A percentile compares a stretch with the other conserved stretches of the same genome.
phyloP scores from a whole-genome alignment of 1,140 invertebrate species.

The Eumaeus atala region DNA sequence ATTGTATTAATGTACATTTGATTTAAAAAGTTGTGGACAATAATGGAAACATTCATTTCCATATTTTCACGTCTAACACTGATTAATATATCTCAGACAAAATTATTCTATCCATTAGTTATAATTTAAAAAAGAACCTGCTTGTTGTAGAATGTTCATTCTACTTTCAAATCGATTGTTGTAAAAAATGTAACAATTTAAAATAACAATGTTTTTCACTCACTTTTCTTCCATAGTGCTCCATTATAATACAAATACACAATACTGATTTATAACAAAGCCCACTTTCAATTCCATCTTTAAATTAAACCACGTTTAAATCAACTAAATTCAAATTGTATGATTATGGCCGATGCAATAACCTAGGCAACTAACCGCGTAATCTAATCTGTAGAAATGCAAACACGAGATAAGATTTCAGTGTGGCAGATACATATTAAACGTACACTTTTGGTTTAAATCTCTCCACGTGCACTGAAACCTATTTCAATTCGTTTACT shows the following conservation, averaged over 20 bases:
- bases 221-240: background rate
- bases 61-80: too few species aligned
- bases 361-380: conserved; percentile 12
- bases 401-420: conserved; percentile 10
- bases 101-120: too few species aligned
- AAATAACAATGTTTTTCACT: background rate
- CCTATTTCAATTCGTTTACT: too few species aligned
- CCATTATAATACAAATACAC: background rate
- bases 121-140: conserved; percentile 1
- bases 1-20: too few species aligned
- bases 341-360: conserved; percentile 7
- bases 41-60: too few species aligned
- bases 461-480: too few species aligned
- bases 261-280: background rate
- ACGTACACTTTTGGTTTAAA: background rate
- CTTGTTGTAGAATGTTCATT: too few species aligned
- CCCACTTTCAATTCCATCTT: conserved; percentile 1
- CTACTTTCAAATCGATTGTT: background rate
- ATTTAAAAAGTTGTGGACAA: too few species aligned
- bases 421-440: background rate
- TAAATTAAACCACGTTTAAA: background rate
- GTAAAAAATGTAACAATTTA: too few species aligned
- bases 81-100: too few species aligned
- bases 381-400: conserved; percentile 13
- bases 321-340: conserved; percentile 3